These are phyloP conservation scores for Paedocypris sp. DNA, from an alignment of 2,113 vertebrate genomes.

Conservation along the genomic window DNA sequence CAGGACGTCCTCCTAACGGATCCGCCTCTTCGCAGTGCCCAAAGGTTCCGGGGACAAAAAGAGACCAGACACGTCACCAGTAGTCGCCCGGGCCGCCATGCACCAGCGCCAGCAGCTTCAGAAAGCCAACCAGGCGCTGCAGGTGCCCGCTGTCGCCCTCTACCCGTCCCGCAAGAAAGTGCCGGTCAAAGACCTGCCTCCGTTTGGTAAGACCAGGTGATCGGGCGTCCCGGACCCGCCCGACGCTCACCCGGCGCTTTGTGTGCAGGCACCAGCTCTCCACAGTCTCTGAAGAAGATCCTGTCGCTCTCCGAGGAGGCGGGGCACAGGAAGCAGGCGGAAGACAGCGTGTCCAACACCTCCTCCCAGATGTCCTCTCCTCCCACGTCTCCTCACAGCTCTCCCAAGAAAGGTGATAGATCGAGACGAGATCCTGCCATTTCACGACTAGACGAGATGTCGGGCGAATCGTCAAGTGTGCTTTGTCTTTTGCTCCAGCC, in stretches of 20 bases:
- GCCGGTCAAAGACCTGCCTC: constrained; percentile 87
- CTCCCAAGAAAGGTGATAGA: constrained; percentile 84
- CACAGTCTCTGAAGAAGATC: constrained; percentile 97
- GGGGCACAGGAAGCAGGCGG: constrained; percentile 73
- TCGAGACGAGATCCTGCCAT: too few relatives aligned
- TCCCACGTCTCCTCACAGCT: constrained; percentile 89
- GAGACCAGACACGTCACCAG: constrained; percentile 84
- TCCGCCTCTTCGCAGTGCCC: constrained; percentile 75
- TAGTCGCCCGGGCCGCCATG: constrained; percentile 76
- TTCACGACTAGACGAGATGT: too few relatives aligned
- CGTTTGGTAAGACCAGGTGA: constrained; percentile 75
- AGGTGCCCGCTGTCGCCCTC: constrained; percentile 85
- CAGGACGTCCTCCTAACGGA: too few relatives aligned
- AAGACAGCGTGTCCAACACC: constrained; percentile 78
- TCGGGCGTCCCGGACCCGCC: too few relatives aligned
- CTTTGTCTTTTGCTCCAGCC: constrained; percentile 1
- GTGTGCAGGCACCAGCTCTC: constrained; percentile 82
- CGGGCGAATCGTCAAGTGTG: too few relatives aligned
- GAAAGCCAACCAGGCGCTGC: constrained; percentile 76
- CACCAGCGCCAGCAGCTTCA: constrained; percentile 72
- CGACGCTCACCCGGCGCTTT: background rate
- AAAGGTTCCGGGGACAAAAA: constrained; percentile 80
- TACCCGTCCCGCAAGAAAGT: constrained; percentile 92
- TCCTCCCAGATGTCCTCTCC: constrained; percentile 89
- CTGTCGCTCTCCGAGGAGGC: constrained; percentile 92